Evolutionary conservation across 2,113 vertebrate species (phyloP).

Genomic region (Piprites chloris): DNA sequence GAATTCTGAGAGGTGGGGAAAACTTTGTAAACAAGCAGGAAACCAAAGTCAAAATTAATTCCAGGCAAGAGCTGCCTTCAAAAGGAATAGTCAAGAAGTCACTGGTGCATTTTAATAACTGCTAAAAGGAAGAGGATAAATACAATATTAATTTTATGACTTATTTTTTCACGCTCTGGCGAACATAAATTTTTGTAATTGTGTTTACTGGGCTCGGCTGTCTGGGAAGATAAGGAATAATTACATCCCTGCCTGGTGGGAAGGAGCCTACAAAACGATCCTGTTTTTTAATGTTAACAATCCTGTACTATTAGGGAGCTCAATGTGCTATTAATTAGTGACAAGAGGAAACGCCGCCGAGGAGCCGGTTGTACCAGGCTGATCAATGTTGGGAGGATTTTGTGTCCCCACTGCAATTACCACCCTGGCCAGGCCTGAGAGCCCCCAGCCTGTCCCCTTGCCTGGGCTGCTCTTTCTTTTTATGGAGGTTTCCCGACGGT

Average conservation of each 20-base stretch:
- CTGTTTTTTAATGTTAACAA: constrained; percentile 66
- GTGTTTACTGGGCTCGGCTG: constrained; percentile 75
- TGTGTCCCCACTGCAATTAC: background rate
- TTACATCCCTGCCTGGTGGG: constrained; percentile 68
- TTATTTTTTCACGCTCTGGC: constrained; percentile 62
- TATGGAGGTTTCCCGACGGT: background rate
- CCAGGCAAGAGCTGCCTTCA: background rate
- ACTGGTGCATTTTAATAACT: constrained; percentile 59
- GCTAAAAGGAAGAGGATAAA: constrained; percentile 68
- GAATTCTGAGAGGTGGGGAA: background rate
- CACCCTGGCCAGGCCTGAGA: background rate
- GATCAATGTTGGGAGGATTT: background rate
- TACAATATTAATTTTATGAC: constrained; percentile 70
- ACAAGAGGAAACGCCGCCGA: constrained; percentile 29
- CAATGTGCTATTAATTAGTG: constrained; percentile 60
- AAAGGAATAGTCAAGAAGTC: constrained; percentile 17
- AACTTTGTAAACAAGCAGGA: background rate
- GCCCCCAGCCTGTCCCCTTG: background rate
- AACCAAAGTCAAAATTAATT: background rate
- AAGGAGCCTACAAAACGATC: constrained; percentile 48
- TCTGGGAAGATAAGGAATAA: constrained; percentile 79
- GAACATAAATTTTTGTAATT: constrained; percentile 74
- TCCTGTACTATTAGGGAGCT: constrained; percentile 60
- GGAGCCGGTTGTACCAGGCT: background rate
- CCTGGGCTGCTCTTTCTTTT: background rate